Evolutionary conservation across 2,113 vertebrate genomes (phyloP).

Genomic region (Anoura caudifer): DNA sequence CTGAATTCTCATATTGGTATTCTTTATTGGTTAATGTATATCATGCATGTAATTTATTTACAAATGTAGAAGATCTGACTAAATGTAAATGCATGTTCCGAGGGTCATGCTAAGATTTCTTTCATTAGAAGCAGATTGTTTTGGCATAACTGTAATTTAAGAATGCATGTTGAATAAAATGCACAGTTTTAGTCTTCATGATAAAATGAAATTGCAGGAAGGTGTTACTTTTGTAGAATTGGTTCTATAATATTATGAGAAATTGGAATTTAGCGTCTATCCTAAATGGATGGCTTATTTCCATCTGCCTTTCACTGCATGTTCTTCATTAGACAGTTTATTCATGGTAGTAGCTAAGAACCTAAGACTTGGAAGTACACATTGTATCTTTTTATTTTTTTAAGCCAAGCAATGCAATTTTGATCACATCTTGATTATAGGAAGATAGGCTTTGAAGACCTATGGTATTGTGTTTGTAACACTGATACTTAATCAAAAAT

Average conservation of each 20-base stretch:
- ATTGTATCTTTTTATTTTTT: conserved; percentile 18
- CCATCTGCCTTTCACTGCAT: not conserved
- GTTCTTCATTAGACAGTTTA: not conserved
- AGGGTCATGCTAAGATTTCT: conserved; percentile 52
- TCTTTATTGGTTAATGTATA: conserved; percentile 72
- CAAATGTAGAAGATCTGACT: conserved; percentile 66
- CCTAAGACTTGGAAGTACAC: conserved; percentile 31
- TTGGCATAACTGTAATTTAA: conserved; percentile 78
- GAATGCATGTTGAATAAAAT: conserved; percentile 81
- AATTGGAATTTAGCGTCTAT: not conserved
- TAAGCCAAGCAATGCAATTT: conserved; percentile 11
- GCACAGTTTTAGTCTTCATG: conserved; percentile 79
- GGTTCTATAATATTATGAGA: conserved; percentile 44
- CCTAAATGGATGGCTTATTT: not conserved
- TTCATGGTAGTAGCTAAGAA: conserved; percentile 16
- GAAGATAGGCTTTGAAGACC: not conserved
- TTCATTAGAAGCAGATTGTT: conserved; percentile 68
- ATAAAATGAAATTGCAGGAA: conserved; percentile 73
- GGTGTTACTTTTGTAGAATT: conserved; percentile 57
- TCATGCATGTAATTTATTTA: conserved; percentile 81
- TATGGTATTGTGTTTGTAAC: not conserved
- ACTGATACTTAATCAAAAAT: not conserved
- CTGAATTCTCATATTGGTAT: conserved; percentile 71
- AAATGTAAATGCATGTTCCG: conserved; percentile 73
- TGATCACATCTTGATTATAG: not conserved